phyloP scores from a whole-genome alignment of 1,140 invertebrate species.

The Apis florea region DNA sequence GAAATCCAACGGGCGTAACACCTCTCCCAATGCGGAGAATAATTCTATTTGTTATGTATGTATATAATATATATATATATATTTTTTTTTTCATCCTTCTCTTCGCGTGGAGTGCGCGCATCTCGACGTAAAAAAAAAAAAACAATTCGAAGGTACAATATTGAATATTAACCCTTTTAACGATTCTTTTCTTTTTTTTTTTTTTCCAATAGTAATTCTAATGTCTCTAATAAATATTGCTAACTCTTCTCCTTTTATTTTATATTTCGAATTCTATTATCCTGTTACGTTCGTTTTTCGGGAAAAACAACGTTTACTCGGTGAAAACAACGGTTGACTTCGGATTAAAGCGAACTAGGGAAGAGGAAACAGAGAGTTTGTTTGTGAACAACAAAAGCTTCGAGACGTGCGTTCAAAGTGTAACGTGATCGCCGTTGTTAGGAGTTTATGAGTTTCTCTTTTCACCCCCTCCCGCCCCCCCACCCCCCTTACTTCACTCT shows the following conservation, averaged over 20 bases:
- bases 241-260: neutral
- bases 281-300: neutral
- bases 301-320: neutral
- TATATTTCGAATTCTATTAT: neutral
- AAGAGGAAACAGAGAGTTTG: neutral
- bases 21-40: neutral
- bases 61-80: neutral
- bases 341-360: neutral
- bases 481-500: no score
- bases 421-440: neutral
- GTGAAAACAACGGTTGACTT: neutral
- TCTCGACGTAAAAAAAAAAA: neutral
- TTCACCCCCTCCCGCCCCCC: accelerated
- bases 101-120: neutral
- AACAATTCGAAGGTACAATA: no score
- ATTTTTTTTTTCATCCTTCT: neutral
- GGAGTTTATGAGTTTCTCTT: neutral
- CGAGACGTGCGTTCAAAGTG: neutral
- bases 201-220: slow-evolving; percentile 7
- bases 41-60: slow-evolving; percentile 19
- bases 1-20: slow-evolving; percentile 28
- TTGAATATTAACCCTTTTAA: neutral
- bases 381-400: neutral
- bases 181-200: slow-evolving; percentile 22
- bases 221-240: neutral